These are phyloP conservation scores for Silurus lanzhouensis DNA, from an alignment of 2,797 vertebrate species.

Conservation along the genomic window DNA sequence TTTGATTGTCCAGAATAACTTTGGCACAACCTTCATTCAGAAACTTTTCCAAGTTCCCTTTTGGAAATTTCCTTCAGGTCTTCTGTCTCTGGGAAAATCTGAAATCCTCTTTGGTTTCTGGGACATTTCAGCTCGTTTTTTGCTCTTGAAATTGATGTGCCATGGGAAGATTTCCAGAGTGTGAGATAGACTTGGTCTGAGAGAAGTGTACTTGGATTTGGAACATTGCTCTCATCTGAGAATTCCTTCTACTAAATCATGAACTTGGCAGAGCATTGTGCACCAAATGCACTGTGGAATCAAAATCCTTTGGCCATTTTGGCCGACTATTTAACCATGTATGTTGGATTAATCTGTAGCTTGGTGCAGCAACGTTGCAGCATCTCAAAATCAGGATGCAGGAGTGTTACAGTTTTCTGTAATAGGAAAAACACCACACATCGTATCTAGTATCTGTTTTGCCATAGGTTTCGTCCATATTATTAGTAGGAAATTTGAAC, in stretches of 20 bases:
- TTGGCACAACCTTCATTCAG: conserved; percentile 34
- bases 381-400: neutral
- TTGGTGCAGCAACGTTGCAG: neutral
- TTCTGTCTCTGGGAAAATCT: conserved; percentile 39
- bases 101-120: conserved; percentile 11
- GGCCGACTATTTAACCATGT: neutral
- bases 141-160: conserved; percentile 32
- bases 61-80: conserved; percentile 38
- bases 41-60: conserved; percentile 40
- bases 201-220: conserved; percentile 26
- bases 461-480: conserved; percentile 2
- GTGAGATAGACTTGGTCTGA: conserved; percentile 8
- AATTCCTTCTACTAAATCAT: conserved; percentile 24
- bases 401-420: neutral
- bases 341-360: neutral
- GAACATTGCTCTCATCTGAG: conserved; percentile 23
- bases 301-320: neutral
- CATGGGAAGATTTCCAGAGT: conserved; percentile 40
- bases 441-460: neutral
- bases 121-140: conserved; percentile 34
- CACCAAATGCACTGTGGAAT: neutral
- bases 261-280: conserved; percentile 11
- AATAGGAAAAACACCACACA: conserved; percentile 6
- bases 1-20: neutral
- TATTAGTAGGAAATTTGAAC: conserved; percentile 47